Evolutionary conservation across 2,888 invertebrate genomes (phyloP).

Genomic region (Scaptodrosophila latifasciaeformis): DNA sequence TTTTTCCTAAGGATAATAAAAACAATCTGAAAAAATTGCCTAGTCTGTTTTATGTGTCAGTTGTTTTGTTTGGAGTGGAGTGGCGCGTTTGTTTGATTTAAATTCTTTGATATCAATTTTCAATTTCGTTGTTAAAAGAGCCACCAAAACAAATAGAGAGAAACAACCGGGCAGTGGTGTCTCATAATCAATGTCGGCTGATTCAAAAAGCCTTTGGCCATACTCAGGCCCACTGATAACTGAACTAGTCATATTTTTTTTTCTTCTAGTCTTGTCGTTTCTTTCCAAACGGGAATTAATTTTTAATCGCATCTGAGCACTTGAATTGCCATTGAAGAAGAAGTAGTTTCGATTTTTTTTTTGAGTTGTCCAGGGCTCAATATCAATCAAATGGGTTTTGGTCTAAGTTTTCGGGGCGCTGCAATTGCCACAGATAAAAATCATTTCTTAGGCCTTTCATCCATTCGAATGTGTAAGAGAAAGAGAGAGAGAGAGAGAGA

Average conservation of each 20-base stretch:
- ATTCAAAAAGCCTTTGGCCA: conserved; percentile 46
- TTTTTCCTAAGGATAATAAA: no score
- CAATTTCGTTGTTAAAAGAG: background rate
- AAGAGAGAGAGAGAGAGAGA: conserved; percentile 28
- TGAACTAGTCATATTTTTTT: conserved; percentile 1
- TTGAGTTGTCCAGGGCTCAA: conserved; percentile 8
- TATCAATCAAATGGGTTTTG: conserved; percentile 48
- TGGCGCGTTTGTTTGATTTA: no score
- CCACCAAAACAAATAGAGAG: background rate
- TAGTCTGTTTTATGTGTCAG: no score
- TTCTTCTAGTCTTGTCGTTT: background rate
- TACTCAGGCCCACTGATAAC: conserved; percentile 40
- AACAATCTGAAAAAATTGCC: no score
- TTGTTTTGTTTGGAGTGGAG: no score
- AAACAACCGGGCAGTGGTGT: conserved; percentile 6
- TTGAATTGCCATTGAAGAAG: conserved; percentile 53
- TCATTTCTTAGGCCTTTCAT: conserved; percentile 58
- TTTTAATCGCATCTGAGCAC: conserved; percentile 67
- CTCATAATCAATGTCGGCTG: conserved; percentile 55
- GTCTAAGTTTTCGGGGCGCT: conserved; percentile 5
- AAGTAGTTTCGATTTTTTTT: no score
- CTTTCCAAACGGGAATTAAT: conserved; percentile 51
- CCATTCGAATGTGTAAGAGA: conserved; percentile 53
- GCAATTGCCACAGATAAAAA: conserved; percentile 48
- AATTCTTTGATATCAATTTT: no score